Evolutionary conservation across 1,140 invertebrate species (phyloP).

Genomic region (Drosophila orosa): DNA sequence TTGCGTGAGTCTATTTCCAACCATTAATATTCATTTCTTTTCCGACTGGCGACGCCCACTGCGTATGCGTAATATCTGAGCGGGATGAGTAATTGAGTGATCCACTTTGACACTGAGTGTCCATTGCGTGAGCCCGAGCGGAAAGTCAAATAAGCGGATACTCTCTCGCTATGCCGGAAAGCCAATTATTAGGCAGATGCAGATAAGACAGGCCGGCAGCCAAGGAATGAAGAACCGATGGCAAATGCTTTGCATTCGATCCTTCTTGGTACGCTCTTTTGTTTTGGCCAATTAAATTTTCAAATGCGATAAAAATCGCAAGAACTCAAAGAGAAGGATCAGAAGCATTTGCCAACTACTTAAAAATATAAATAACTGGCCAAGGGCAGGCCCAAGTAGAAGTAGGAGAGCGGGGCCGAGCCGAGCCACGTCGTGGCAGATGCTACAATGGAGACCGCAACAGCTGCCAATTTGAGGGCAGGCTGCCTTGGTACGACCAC

Average conservation of each 20-base stretch:
- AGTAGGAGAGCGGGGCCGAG: constrained; percentile 21
- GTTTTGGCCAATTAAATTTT: constrained; percentile 66
- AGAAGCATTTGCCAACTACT: constrained; percentile 51
- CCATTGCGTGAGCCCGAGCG: constrained; percentile 47
- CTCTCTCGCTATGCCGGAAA: constrained; percentile 15
- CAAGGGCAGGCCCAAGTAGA: constrained; percentile 15
- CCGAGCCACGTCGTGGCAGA: constrained; percentile 49
- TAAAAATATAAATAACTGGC: constrained; percentile 44
- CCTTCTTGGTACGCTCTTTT: constrained; percentile 24
- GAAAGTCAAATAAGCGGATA: constrained; percentile 35
- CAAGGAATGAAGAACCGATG: constrained; percentile 24
- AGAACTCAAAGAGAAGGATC: constrained; percentile 38
- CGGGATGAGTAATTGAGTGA: constrained; percentile 61
- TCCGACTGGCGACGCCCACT: constrained; percentile 11
- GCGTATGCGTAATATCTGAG: constrained; percentile 53
- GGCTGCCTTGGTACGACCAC: constrained; percentile 7
- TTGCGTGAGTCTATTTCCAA: constrained; percentile 9
- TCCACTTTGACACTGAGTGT: constrained; percentile 41
- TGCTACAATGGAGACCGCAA: constrained; percentile 57
- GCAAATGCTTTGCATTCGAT: constrained; percentile 59
- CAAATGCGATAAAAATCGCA: constrained; percentile 70
- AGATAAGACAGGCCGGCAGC: constrained; percentile 28
- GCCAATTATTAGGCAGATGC: constrained; percentile 47
- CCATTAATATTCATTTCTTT: constrained; percentile 35
- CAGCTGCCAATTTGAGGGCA: constrained; percentile 54